Base-by-base conservation (phyloP, 2,888 invertebrate species). In the Drosophila quasianomalipes region DNA sequence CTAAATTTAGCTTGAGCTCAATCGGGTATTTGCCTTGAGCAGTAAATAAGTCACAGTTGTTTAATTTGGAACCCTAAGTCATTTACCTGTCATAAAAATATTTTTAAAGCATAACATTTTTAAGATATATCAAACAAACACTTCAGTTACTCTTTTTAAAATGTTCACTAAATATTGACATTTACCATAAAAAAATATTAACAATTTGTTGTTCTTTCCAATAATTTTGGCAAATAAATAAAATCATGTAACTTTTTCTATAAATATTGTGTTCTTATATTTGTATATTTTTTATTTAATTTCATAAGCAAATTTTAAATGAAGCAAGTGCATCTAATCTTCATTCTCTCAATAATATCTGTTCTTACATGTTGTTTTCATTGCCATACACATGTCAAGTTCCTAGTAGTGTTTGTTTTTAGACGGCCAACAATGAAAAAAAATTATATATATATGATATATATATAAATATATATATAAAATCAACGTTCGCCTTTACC, bases 351-450 rank as follows among this genome's bases (percentile, higher is more conserved):
- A 30, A 47, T 4, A 14, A 31, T 47, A 30, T n/a, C n/a, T 16
- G 19, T 39, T n/a, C 31, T 9, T 12, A 35, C n/a, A 37, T 35
- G 31, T 62, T n/a, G 35, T 33, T 74, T 63, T 58, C 64, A 79
- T 80, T 77, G 74, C 66, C 74, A 65, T 67, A 62, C 55, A 44
- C 81, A 82, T 74, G 81, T 78, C 85, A 80, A 77, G 78, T 78
- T 62, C 74, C 58, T 57, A 64, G 72, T 70, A 70, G 63, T 87
- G 73, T 87, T 76, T 76, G 70, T 72, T 68, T 67, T 64, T 57
- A 55, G 22, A 16, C 4, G 7, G 55, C 55, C 63, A 60, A 57
- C 31, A 53, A 44, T 64, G 74, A 67, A 41, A 51, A 49, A n/a
- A 33, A 19, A 22, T 2, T 39, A 37, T 6, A 37, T 7, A n/a